phyloP scores from a whole-genome alignment of 2,888 invertebrate genomes.

The Leucophenga maculata region DNA sequence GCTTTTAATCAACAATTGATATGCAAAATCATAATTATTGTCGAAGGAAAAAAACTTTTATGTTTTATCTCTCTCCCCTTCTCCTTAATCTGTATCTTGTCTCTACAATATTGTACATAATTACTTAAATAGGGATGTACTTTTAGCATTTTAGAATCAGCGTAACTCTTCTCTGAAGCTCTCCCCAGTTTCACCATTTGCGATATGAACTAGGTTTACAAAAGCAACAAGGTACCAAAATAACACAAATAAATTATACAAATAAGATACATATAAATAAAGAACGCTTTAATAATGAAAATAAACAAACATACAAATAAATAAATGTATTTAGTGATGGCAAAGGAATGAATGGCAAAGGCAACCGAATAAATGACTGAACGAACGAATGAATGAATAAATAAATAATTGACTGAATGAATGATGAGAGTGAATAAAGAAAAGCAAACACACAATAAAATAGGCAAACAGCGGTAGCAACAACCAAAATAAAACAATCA shows the following conservation, averaged over 20 bases:
- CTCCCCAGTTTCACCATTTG: too few species aligned
- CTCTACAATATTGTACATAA: neutral
- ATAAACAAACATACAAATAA: conserved; percentile 46
- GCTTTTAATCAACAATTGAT: conserved; percentile 8
- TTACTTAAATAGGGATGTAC: neutral
- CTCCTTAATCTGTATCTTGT: neutral
- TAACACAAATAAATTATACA: conserved; percentile 5
- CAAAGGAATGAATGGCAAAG: conserved; percentile 41
- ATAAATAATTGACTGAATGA: neutral
- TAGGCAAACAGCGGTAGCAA: conserved; percentile 50
- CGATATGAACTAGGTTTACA: too few species aligned
- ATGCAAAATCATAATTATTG: neutral
- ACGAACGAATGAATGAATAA: neutral
- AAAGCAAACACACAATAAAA: conserved; percentile 32
- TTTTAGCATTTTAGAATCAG: too few species aligned
- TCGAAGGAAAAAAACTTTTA: too few species aligned
- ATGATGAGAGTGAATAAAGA: conserved; percentile 29
- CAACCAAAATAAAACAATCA: conserved; percentile 61
- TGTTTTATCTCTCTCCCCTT: too few species aligned
- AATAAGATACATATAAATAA: conserved; percentile 44
- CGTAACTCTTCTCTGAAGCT: too few species aligned
- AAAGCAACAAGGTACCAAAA: neutral
- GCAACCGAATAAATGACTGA: neutral
- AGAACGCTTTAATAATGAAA: conserved; percentile 52
- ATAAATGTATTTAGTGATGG: conserved; percentile 44